Base-by-base conservation (phyloP, 1,140 invertebrate species). In the Neuroterus valhalla region DNA sequence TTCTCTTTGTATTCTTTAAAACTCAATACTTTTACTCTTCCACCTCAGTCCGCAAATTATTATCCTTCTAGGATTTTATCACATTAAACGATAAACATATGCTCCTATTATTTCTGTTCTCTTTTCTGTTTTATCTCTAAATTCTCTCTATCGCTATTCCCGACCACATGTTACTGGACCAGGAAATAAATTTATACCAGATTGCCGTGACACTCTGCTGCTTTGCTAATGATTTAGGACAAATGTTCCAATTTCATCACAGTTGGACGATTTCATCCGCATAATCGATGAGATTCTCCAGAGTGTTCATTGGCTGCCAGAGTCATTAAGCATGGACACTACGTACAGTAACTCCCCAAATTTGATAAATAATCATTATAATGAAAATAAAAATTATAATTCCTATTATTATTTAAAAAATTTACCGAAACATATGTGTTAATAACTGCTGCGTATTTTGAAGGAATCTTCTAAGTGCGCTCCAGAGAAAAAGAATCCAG, bases 161-260 rank as follows among this genome's bases (percentile, higher is more conserved):
- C 15, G 31, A 31, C 14, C 55, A 62, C 23, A 62, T 62, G 55
- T 15, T 31, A 62, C 55, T 23, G n/a, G 31, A 31, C 21, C 5
- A 5, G 52, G 14, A 14, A 62, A 55, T 55, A 55, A 55, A 26
- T 62, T 62, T 62, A 23, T 31, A 62, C 11, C 55, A 62, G 23
- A 62, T 62, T 38, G 55, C 55, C 55, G 14, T 21, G 50, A 52
- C 52, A 31, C 19, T 55, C 19, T 55, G 11, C 10, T 55, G 26
- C 5, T 12, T 19, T 11, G 23, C 23, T 14, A 62, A 62, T 62
- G 23, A 62, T 62, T 62, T 62, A 62, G 12, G 8, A n/a, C 26
- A 31, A 23, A 62, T 62, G 21, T 31, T n/a, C 12, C 55, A 23
- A 26, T 62, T 62, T 15, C 21, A 6, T 2, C n/a, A 31, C 55